Evolutionary conservation across 2,888 invertebrate species (phyloP).

Genomic region (Endomychus coccineus): DNA sequence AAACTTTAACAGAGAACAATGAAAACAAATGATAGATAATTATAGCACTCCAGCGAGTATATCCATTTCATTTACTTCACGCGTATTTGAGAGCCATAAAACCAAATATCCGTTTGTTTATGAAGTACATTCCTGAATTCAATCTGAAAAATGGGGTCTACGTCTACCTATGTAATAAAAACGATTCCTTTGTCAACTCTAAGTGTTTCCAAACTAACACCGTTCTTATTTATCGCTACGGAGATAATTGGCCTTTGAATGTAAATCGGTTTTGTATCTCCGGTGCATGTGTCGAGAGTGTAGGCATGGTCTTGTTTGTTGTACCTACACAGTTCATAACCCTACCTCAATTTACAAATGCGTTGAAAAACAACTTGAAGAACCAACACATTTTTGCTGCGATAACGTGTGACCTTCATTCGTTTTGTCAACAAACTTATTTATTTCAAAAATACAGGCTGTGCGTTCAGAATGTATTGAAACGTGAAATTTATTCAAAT

Average conservation of each 20-base stretch:
- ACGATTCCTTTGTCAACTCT: not conserved
- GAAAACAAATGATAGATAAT: no score
- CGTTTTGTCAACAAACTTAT: no score
- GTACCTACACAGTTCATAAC: conserved; percentile 20
- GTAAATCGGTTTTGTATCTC: conserved; percentile 12
- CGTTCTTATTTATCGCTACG: conserved; percentile 13
- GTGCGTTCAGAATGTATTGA: no score
- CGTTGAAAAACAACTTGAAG: conserved; percentile 17
- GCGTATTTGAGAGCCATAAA: no score
- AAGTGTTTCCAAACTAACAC: conserved; percentile 1
- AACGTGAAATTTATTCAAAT: no score
- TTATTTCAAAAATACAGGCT: no score
- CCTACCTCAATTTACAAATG: conserved; percentile 24
- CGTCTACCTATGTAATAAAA: not conserved
- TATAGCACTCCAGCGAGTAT: no score
- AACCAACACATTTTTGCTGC: conserved; percentile 13
- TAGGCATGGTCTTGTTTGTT: conserved; percentile 11
- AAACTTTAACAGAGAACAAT: no score
- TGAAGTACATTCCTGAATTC: no score
- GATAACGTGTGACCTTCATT: conserved; percentile 13
- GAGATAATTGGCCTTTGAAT: conserved; percentile 16
- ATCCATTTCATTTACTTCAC: no score
- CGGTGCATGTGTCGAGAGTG: conserved; percentile 4
- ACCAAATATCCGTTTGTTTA: no score
- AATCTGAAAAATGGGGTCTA: no score